Conservation (phyloP, 2,888 invertebrate species). For the Notodonta dromedarius region DNA sequence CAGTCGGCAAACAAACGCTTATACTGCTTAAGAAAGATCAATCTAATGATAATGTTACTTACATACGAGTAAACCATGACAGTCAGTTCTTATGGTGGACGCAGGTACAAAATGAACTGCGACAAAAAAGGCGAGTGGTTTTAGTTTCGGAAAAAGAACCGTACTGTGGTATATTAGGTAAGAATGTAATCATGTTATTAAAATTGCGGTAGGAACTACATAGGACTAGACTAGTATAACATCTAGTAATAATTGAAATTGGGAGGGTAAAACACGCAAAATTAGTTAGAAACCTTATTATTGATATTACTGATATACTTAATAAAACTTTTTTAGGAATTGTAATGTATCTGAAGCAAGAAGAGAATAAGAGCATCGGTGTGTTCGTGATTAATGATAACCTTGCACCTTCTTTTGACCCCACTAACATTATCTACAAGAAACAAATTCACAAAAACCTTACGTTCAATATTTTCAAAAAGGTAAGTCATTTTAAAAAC, state of each 20-base stretch:
- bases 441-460: conserved; percentile 85
- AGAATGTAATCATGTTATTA: conserved; percentile 3
- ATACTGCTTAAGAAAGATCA: too few species aligned
- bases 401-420: conserved; percentile 77
- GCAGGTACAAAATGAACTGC: conserved; percentile 47
- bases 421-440: conserved; percentile 70
- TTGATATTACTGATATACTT: too few species aligned
- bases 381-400: conserved; percentile 76
- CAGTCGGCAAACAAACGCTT: too few species aligned
- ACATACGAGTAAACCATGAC: too few species aligned
- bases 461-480: conserved; percentile 85
- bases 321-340: conserved; percentile 79
- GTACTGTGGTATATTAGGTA: conserved; percentile 59
- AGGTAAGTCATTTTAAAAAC: conserved; percentile 36
- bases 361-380: conserved; percentile 76
- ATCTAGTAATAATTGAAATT: not conserved
- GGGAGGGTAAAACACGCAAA: too few species aligned
- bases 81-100: conserved; percentile 41
- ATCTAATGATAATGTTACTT: too few species aligned
- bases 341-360: conserved; percentile 87
- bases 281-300: too few species aligned
- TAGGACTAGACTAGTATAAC: not conserved
- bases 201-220: too few species aligned
- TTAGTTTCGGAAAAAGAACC: conserved; percentile 57
- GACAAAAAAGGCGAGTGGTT: conserved; percentile 47